Evolutionary conservation across 2,888 invertebrate species (phyloP), one percentile per base, ranked within the genome.

Genomic region (Agonopterix arenella): DNA sequence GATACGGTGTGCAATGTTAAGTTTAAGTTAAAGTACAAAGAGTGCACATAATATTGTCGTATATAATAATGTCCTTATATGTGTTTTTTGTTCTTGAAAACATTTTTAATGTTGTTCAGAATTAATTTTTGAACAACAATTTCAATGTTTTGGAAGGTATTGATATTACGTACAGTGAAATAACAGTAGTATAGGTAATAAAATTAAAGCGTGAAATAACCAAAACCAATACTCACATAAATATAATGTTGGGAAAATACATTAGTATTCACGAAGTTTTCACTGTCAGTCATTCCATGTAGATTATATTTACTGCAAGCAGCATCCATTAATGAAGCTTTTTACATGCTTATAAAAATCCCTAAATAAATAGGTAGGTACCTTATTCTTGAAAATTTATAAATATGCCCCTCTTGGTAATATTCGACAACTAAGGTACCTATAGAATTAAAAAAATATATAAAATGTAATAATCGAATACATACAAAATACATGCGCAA

Each of bases 131-230:
- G 28, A 28, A 41, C 10, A 11, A n/a, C 36, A 48, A 49, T 28
- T 28, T 28, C 44, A 49, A 40, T 54, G 37, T 50, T 46, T 49
- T 28, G 28, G 28, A 28, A 28, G 28, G 37, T 59, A 59, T 61
- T 64, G 64, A 65, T 67, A 60, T 69, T 65, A 62, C 28, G 28
- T 28, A 28, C 61, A 60, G 53, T 60, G 62, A 61, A 66, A 65
- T 57, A 54, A 59, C 59, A 5, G 59, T 65, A 62, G 56, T 70
- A 70, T 74, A 42, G 63, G 74, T 71, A 71, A 80, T 78, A 80
- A 79, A 80, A 73, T 73, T 75, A 71, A 64, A 75, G 73, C 74
- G 73, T 80, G 76, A 79, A 80, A 80, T 77, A 75, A 75, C 77
- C 72, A 73, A 76, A 74, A 70, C 73, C 69, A 79, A 79, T 80